phyloP scores from a whole-genome alignment of 2,797 vertebrate species.

The Malurus splendens region DNA sequence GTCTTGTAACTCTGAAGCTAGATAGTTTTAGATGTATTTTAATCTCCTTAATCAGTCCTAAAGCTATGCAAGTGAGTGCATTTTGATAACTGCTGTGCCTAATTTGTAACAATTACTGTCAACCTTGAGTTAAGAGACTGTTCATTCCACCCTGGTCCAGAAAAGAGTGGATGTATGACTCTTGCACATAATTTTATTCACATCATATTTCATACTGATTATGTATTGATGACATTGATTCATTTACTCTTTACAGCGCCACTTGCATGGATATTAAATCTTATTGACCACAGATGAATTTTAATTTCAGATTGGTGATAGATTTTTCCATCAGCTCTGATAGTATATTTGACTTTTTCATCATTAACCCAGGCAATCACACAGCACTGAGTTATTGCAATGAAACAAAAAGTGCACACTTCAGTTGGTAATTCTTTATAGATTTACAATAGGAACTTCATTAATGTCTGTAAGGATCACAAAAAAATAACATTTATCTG shows the following conservation, averaged over 20 bases:
- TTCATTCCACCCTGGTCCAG: slow-evolving; percentile 80
- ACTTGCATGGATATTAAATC: slow-evolving; percentile 90
- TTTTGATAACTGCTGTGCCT: slow-evolving; percentile 82
- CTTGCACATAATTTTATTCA: slow-evolving; percentile 81
- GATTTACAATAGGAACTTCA: slow-evolving; percentile 84
- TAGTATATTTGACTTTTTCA: slow-evolving; percentile 88
- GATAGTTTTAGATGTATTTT: slow-evolving; percentile 79
- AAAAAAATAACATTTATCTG: slow-evolving; percentile 74
- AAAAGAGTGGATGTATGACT: slow-evolving; percentile 82
- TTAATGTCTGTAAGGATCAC: slow-evolving; percentile 75
- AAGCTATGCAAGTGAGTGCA: slow-evolving; percentile 81
- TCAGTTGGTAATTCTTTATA: slow-evolving; percentile 81
- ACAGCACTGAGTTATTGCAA: slow-evolving; percentile 82
- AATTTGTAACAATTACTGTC: slow-evolving; percentile 91
- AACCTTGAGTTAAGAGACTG: slow-evolving; percentile 81
- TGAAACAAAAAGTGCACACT: slow-evolving; percentile 84
- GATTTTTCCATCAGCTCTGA: slow-evolving; percentile 94
- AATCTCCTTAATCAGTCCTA: slow-evolving; percentile 81
- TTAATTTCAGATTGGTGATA: slow-evolving; percentile 92
- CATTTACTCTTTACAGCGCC: slow-evolving; percentile 85
- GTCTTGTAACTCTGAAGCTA: slow-evolving; percentile 65
- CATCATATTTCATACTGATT: slow-evolving; percentile 90
- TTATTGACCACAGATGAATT: slow-evolving; percentile 93
- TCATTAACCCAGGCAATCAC: slow-evolving; percentile 82
- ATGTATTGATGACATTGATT: slow-evolving; percentile 92